phyloP scores from a whole-genome alignment of 2,113 vertebrate genomes.

The Tetrao urogallus region DNA sequence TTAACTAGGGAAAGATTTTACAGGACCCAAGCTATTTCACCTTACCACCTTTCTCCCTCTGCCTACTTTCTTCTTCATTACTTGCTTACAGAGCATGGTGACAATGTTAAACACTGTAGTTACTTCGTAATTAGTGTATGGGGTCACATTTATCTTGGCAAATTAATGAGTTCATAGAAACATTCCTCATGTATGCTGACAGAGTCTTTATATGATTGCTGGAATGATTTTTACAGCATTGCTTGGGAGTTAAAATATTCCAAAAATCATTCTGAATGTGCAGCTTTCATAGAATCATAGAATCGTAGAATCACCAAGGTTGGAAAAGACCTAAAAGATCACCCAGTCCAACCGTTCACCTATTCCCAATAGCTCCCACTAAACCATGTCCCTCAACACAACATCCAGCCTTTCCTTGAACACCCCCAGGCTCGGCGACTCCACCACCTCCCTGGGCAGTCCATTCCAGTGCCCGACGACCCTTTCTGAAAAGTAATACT shows the following conservation, averaged over 20 bases:
- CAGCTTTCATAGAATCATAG: no score
- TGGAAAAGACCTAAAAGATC: no score
- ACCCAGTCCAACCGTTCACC: no score
- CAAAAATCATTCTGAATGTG: not conserved
- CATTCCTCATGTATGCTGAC: not conserved
- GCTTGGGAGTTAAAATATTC: not conserved
- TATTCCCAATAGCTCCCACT: no score
- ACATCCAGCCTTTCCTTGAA: no score
- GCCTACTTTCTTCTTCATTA: not conserved
- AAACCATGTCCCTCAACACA: no score
- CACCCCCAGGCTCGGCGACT: no score
- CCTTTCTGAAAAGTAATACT: no score
- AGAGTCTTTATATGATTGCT: not conserved
- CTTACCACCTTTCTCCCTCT: not conserved
- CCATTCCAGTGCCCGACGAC: no score
- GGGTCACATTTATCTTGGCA: not conserved
- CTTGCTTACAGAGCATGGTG: not conserved
- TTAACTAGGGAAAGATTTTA: not conserved
- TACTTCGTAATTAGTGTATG: not conserved
- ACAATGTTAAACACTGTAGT: not conserved
- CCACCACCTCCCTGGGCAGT: no score
- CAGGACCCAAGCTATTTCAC: not conserved
- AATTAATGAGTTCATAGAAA: not conserved
- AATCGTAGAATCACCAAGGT: no score
- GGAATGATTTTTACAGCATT: not conserved